Evolutionary conservation across 2,797 vertebrate genomes (phyloP).

Genomic region (Anguilla anguilla): DNA sequence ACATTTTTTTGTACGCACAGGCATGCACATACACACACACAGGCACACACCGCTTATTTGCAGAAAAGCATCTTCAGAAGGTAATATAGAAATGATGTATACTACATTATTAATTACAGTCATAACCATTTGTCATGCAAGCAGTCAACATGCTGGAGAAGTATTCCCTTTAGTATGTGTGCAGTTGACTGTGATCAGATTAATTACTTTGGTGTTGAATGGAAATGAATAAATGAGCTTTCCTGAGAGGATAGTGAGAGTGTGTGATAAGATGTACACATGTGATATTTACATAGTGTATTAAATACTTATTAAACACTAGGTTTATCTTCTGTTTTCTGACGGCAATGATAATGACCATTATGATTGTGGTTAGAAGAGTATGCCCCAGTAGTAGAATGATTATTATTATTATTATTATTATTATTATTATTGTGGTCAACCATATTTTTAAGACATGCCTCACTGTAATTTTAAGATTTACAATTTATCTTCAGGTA

Average conservation of each 20-base stretch:
- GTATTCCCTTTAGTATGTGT: slow-evolving; percentile 27
- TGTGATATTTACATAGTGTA: neutral
- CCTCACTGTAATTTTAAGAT: neutral
- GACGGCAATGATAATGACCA: neutral
- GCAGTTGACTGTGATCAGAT: slow-evolving; percentile 26
- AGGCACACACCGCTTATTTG: neutral
- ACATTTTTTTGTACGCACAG: neutral
- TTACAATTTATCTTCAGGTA: neutral
- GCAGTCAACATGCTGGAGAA: neutral
- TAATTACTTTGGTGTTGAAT: slow-evolving; percentile 22
- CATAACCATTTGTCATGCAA: slow-evolving; percentile 19
- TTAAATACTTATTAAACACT: neutral
- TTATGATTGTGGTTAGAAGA: neutral
- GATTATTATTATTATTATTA: neutral
- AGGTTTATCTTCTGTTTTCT: neutral
- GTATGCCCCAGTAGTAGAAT: neutral
- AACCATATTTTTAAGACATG: neutral
- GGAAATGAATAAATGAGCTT: slow-evolving; percentile 19
- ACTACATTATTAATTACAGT: slow-evolving; percentile 16
- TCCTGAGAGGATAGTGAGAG: neutral
- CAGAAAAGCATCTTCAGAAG: neutral
- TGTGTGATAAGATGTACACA: slow-evolving; percentile 7
- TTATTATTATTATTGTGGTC: neutral
- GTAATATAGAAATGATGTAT: slow-evolving; percentile 15
- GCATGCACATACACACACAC: neutral